Base-by-base conservation (phyloP, 64 coral and sea anemone species). In the Montipora cactus region DNA sequence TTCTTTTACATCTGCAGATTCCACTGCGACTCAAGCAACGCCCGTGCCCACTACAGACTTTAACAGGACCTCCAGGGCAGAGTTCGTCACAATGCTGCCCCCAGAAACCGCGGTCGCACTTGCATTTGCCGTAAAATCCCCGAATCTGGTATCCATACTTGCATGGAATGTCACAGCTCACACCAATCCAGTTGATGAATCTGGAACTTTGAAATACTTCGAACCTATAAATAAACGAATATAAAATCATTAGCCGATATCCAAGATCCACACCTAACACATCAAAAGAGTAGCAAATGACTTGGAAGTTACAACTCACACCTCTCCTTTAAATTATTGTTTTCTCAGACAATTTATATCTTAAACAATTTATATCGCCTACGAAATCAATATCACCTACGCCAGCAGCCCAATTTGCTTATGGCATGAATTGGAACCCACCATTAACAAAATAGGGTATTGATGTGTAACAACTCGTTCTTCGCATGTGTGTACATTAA, bases 31-130 rank as follows among this genome's bases (percentile, higher is more conserved):
- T 19, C 9, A 74, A 74, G 83, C 97, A 99, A 15, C 25, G 69
- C 25, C 97, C 97, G 62, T 96, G 88, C 25, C 91, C 84, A 82
- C 74, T 52, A 64, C 97, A 99, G 64, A 77, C 91, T 49, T 89
- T 96, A 19, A 72, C 83, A 19, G 89, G 92, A 52, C 97, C 97
- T 45, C 97, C 97, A 16, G 88, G 83, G 77, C 97, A 99, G n/a
- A 89, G 44, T 44, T 81, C 55, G 37, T 73, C 84, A 73, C 97
- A 99, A 13, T 59, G 59, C 22, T 57, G 37, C 57, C 89, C 95
- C 91, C 92, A 99, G 67, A 99, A 92, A 6, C 94, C 89, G 76
- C 67, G 84, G 47, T 96, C 92, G 69, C 97, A 99, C 12, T 91
- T 55, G 58, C 97, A 99, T 18, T 57, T 93, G 5, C 68, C 59